These are phyloP conservation scores for Drosophila ambigua DNA, from an alignment of 1,140 invertebrate genomes.

Conservation along the genomic window DNA sequence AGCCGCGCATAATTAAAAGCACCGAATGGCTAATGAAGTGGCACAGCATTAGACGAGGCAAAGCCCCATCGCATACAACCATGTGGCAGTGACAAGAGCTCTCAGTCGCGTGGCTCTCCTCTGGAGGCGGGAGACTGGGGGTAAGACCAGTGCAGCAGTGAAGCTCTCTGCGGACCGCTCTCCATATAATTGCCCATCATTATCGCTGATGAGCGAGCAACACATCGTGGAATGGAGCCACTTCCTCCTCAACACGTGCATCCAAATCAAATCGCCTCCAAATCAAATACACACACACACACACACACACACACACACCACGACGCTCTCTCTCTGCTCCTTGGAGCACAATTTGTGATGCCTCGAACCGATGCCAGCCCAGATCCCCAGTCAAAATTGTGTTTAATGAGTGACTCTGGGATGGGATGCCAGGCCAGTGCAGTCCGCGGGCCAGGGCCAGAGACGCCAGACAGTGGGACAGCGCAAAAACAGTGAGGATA, in stretches of 20 bases:
- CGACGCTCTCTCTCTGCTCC: background rate
- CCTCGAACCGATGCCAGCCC: constrained; percentile 32
- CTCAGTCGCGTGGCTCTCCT: no score
- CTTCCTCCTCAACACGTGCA: constrained; percentile 65
- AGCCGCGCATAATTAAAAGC: no score
- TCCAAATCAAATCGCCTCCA: constrained; percentile 68
- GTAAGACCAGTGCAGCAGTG: constrained; percentile 12
- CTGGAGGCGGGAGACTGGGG: no score
- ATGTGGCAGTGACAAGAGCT: constrained; percentile 51
- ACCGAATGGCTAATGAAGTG: no score
- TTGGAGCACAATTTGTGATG: no score
- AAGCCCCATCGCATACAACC: no score
- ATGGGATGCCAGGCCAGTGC: background rate
- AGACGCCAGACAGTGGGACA: no score
- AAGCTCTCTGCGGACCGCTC: constrained; percentile 16
- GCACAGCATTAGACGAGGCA: no score
- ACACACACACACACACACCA: background rate
- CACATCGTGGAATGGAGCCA: constrained; percentile 52
- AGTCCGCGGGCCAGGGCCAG: no score
- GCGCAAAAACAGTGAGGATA: background rate
- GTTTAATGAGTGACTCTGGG: constrained; percentile 77
- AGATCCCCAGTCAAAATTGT: constrained; percentile 61
- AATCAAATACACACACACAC: constrained; percentile 66
- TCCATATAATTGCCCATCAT: constrained; percentile 75
- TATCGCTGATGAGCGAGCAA: constrained; percentile 77